A percentile compares a stretch with the other conserved stretches of the same genome.
Evolutionary conservation across 2,113 vertebrate species (phyloP).

Genomic region (Macroglossus sobrinus): DNA sequence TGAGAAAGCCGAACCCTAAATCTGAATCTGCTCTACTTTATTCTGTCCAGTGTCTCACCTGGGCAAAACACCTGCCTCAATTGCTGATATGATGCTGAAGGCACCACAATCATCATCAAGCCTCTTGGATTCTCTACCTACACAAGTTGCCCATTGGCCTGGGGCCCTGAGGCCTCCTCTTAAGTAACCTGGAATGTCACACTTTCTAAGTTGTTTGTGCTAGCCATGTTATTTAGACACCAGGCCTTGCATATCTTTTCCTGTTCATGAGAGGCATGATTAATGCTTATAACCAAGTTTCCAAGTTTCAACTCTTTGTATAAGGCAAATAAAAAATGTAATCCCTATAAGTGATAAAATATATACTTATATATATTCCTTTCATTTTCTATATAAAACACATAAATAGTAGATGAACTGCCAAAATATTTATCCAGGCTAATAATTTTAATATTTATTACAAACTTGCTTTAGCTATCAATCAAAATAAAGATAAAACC

Average conservation of each 20-base stretch:
- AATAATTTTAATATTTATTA: constrained; percentile 42
- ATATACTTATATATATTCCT: neutral
- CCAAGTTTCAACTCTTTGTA: neutral
- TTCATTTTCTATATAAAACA: constrained; percentile 19
- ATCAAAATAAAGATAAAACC: constrained; percentile 4
- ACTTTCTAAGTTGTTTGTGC: neutral
- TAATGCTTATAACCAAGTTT: neutral
- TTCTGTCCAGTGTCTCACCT: neutral
- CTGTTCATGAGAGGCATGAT: neutral
- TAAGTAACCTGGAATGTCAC: neutral
- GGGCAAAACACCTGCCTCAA: neutral
- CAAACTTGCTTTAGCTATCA: neutral
- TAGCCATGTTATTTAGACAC: neutral
- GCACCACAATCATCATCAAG: neutral
- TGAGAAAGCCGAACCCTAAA: neutral
- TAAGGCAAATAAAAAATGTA: neutral
- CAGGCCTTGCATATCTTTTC: neutral
- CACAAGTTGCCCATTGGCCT: neutral
- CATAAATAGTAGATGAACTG: neutral
- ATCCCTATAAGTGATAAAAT: neutral
- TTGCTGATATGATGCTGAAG: neutral
- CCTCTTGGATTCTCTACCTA: neutral
- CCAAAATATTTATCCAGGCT: constrained; percentile 1
- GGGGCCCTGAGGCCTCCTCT: too few relatives aligned
- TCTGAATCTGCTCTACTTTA: neutral